phyloP scores from a whole-genome alignment of 2,797 vertebrate species.

The Enteromius viviparus region DNA sequence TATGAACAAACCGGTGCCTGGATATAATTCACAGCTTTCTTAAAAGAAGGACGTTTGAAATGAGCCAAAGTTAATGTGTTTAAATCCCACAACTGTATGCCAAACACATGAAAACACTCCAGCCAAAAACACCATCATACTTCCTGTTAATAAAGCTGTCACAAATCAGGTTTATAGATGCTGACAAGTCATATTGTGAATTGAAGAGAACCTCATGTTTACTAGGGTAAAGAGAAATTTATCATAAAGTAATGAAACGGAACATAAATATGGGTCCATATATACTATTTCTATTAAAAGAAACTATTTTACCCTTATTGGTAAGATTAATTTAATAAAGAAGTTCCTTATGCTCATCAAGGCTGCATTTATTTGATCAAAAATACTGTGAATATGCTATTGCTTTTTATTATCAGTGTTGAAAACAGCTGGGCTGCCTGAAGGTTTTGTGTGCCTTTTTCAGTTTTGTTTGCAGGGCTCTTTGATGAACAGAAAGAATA shows the following conservation, averaged over 20 bases:
- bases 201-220: neutral
- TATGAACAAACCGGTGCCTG: neutral
- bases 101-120: neutral
- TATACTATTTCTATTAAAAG: neutral
- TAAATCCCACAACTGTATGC: neutral
- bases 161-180: neutral
- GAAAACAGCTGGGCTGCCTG: neutral
- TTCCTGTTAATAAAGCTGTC: neutral
- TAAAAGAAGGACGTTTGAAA: neutral
- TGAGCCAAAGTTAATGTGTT: neutral
- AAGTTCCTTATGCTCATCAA: neutral
- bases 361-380: neutral
- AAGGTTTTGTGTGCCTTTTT: neutral
- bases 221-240: neutral
- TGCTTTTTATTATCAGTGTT: too few relatives aligned
- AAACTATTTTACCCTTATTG: neutral
- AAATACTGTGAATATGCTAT: neutral
- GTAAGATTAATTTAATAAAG: neutral
- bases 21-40: neutral
- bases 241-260: neutral
- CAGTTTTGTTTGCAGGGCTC: neutral
- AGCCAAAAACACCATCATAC: too few relatives aligned
- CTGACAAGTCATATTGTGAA: conserved; percentile 38
- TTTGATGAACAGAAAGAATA: neutral
- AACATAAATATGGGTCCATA: neutral